Evolutionary conservation across 2,888 invertebrate species (phyloP).

Genomic region (Monoplex corrugatus): DNA sequence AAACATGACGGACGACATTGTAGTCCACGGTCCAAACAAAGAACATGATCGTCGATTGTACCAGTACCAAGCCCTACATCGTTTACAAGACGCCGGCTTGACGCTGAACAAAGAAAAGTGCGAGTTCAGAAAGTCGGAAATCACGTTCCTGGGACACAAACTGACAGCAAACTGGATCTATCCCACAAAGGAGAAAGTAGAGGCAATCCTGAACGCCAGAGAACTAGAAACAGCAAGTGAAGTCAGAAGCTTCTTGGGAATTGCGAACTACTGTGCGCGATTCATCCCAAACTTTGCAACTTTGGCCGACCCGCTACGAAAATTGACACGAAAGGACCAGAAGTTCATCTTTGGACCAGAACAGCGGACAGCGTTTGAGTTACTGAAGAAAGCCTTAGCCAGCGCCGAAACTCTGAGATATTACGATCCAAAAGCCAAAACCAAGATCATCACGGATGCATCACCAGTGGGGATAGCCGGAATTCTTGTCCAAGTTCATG

Average conservation of each 20-base stretch:
- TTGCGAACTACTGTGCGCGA: slow-evolving; percentile 23
- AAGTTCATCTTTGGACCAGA: slow-evolving; percentile 18
- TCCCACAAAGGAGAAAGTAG: slow-evolving; percentile 47
- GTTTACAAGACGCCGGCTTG: slow-evolving; percentile 55
- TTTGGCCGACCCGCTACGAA: not conserved
- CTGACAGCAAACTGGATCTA: slow-evolving; percentile 49
- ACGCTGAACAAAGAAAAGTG: slow-evolving; percentile 61
- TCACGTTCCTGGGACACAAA: slow-evolving; percentile 53
- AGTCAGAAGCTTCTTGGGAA: slow-evolving; percentile 31
- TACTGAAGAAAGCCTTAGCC: slow-evolving; percentile 1
- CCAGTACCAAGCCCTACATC: slow-evolving; percentile 54
- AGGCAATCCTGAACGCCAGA: slow-evolving; percentile 48
- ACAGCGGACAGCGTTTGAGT: not conserved
- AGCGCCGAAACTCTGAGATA: not conserved
- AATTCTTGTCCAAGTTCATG: not conserved
- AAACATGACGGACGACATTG: slow-evolving; percentile 57
- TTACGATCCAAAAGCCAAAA: not conserved
- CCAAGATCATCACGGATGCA: not conserved
- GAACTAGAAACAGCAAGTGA: slow-evolving; percentile 41
- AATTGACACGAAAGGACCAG: not conserved
- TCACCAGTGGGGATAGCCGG: not conserved
- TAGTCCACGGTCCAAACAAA: slow-evolving; percentile 57
- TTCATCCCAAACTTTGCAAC: slow-evolving; percentile 33
- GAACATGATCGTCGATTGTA: slow-evolving; percentile 57
- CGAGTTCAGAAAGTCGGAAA: slow-evolving; percentile 57